Conservation (phyloP, 92 coral and sea anemone genomes). For the Umimayanthus kanabou region DNA sequence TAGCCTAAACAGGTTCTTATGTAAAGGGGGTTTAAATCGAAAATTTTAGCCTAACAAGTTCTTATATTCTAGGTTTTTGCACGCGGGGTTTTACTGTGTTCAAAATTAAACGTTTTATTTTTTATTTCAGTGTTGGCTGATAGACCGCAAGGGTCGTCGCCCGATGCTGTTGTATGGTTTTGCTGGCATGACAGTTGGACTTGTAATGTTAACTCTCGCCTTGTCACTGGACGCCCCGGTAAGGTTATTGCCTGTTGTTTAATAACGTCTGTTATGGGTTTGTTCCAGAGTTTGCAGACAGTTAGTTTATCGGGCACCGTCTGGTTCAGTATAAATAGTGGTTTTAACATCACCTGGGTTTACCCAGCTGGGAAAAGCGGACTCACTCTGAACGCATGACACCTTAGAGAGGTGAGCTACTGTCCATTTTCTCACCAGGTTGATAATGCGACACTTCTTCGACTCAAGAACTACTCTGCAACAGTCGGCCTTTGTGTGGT, state of each 20-base stretch:
- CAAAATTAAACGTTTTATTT: not conserved
- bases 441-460: conserved; percentile 11
- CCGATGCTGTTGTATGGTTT: conserved; percentile 24
- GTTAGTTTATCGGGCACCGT: not conserved
- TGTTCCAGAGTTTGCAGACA: not conserved
- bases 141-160: conserved; percentile 34
- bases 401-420: no score
- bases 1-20: no score
- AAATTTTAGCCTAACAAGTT: no score
- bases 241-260: not conserved
- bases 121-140: conserved; percentile 26
- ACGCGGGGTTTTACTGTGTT: no score
- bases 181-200: conserved; percentile 10
- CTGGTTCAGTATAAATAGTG: not conserved
- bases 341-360: no score
- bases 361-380: not conserved
- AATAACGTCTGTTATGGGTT: not conserved
- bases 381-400: not conserved
- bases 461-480: conserved; percentile 35
- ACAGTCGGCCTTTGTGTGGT: conserved; percentile 8
- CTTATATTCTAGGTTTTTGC: no score
- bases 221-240: conserved; percentile 22
- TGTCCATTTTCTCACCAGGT: not conserved
- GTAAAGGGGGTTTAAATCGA: no score
- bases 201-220: not conserved